Base-by-base conservation (phyloP, 2,797 vertebrate species). In the Ptychadena robeensis region DNA sequence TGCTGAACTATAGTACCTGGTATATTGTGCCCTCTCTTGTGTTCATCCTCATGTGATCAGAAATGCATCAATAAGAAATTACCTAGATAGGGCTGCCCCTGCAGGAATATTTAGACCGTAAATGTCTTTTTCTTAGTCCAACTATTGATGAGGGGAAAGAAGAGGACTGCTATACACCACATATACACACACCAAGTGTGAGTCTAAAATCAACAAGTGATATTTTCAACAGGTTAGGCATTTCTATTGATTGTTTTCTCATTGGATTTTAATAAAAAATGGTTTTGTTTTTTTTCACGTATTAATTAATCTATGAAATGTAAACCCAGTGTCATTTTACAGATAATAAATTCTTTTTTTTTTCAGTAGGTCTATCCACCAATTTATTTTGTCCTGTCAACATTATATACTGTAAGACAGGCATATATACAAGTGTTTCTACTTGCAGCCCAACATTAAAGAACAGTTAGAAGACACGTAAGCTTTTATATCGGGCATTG, bases 301-400 rank as follows among this genome's bases (percentile, higher is more conserved):
- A 71, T 18, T 27, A 32, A n/a, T n/a, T 40, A 14, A 31, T 68
- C 68, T 61, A 72, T 68, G 44, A 34, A 38, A 57, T 59, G 22
- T 68, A 35, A 71, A 73, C 34, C 31, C 48, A 14, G 31, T 11
- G 40, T 78, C 32, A 44, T 34, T 14, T 57, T 67, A 30, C 53
- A 64, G 53, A 72, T 64, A 59, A 70, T 40, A 79, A 70, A 28
- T 37, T 38, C 5, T 57, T 38, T 63, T 25, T n/a, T 72, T 48
- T 72, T 4, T 35, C 68, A 67, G 31, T 38, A 38, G 31, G 0
- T 78, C 30, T 14, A 22, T 14, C 27, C 30, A 37, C 12, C 27
- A 27, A 32, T 11, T 12, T 11, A 8, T 44, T 28, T 38, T 40
- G 25, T 32, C 3, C 48, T 69, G 35, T 38, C n/a, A 37, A 35